Percentiles rank a stretch among this genome's conserved stretches.
phyloP scores from a whole-genome alignment of 2,888 invertebrate species.

The Pecten maximus region DNA sequence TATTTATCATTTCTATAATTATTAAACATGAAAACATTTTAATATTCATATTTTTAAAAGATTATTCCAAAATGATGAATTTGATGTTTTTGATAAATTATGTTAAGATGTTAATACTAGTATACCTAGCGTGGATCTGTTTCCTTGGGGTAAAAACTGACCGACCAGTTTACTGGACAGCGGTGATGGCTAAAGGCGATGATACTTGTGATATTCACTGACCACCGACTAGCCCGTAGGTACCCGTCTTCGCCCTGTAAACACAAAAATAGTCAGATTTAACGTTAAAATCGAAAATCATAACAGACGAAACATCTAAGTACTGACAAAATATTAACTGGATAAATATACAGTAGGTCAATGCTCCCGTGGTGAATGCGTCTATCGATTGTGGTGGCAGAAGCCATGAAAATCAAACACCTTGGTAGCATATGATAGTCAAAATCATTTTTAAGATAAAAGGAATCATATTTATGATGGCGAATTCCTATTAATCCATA shows the following conservation, averaged over 20 bases:
- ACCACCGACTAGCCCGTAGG: background rate
- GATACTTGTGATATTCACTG: background rate
- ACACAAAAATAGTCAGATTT: background rate
- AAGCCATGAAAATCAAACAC: no score
- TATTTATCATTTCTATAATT: background rate
- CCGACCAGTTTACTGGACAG: background rate
- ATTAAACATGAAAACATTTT: background rate
- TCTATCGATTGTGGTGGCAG: no score
- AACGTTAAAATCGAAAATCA: background rate
- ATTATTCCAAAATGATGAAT: background rate
- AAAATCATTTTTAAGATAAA: no score
- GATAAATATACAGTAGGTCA: no score
- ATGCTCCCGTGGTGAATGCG: no score
- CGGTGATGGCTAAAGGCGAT: background rate
- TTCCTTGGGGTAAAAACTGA: background rate
- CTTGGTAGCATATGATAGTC: no score
- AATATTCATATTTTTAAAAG: background rate
- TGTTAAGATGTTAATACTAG: background rate
- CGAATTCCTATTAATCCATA: no score
- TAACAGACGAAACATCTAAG: background rate
- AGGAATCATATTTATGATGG: no score
- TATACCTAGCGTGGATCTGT: background rate
- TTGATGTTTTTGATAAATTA: background rate
- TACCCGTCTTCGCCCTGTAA: background rate
- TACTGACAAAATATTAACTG: background rate